Percentiles rank a stretch among this genome's conserved stretches.
Evolutionary conservation across 1,140 invertebrate species (phyloP).

Genomic region (Medauroidea extradentata): DNA sequence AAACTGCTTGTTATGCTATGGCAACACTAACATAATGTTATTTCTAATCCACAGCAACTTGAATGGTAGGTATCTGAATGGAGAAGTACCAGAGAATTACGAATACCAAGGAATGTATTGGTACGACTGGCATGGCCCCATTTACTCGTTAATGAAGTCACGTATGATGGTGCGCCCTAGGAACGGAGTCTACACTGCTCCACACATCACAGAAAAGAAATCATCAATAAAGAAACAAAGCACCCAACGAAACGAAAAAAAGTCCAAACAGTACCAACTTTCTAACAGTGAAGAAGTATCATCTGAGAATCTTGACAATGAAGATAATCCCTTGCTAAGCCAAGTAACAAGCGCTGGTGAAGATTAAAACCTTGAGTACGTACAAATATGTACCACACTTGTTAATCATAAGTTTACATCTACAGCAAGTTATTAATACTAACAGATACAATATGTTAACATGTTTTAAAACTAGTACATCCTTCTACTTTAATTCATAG

Average conservation of each 20-base stretch:
- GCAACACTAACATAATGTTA: too few species aligned
- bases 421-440: too few species aligned
- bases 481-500: too few species aligned
- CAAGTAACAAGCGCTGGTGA: too few species aligned
- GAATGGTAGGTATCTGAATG: constrained; percentile 55
- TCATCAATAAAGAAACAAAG: not conserved
- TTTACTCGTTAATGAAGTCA: constrained; percentile 48
- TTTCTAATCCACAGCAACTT: constrained; percentile 44
- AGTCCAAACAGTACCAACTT: not conserved
- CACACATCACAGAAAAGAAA: not conserved
- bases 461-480: too few species aligned
- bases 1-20: not conserved
- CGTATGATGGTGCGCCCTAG: constrained; percentile 54
- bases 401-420: too few species aligned
- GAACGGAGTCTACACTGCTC: not conserved
- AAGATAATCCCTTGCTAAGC: too few species aligned
- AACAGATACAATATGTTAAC: too few species aligned
- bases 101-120: constrained; percentile 55
- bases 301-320: too few species aligned
- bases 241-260: not conserved
- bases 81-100: constrained; percentile 46
- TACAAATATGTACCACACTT: not conserved
- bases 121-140: constrained; percentile 54
- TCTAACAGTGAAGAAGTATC: too few species aligned
- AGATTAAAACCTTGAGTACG: too few species aligned